These are phyloP conservation scores for Enteromius argenteus DNA, from an alignment of 2,797 vertebrate genomes.

Conservation along the genomic window DNA sequence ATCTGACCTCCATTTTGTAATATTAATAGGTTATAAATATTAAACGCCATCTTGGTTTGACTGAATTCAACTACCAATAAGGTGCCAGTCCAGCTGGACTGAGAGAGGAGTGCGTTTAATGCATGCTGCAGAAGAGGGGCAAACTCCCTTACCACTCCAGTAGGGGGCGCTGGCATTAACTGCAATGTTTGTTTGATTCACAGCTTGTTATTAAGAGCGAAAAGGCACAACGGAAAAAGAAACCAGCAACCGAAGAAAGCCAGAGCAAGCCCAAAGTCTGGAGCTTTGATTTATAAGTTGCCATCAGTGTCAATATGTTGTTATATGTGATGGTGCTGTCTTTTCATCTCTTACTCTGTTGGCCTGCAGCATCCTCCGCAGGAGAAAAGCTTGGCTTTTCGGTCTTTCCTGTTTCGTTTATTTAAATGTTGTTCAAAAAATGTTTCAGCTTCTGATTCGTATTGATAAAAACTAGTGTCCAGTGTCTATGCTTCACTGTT, in stretches of 20 bases:
- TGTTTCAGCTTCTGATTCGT: constrained; percentile 2
- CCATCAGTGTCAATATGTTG: constrained; percentile 61
- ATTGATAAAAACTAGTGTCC: neutral
- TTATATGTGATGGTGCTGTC: constrained; percentile 65
- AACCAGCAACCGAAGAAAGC: constrained; percentile 66
- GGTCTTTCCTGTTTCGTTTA: constrained; percentile 64
- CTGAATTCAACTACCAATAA: constrained; percentile 38
- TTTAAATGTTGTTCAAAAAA: constrained; percentile 51
- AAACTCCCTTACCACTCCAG: constrained; percentile 59
- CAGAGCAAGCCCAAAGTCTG: constrained; percentile 80
- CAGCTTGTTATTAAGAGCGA: constrained; percentile 82
- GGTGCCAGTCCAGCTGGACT: constrained; percentile 13
- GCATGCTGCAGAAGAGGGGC: constrained; percentile 64
- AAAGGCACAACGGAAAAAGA: constrained; percentile 69
- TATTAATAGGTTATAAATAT: constrained; percentile 26
- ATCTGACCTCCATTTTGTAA: constrained; percentile 9
- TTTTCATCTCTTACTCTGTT: constrained; percentile 63
- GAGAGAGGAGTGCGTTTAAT: constrained; percentile 65
- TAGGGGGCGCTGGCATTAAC: constrained; percentile 70
- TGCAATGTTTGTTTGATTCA: constrained; percentile 80
- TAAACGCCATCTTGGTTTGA: constrained; percentile 14
- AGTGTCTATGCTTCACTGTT: constrained; percentile 22
- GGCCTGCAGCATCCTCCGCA: constrained; percentile 75
- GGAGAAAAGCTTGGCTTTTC: constrained; percentile 81
- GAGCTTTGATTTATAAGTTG: constrained; percentile 78